Conservation (phyloP, 2,888 invertebrate species). For the Pedicia rivosa region DNA sequence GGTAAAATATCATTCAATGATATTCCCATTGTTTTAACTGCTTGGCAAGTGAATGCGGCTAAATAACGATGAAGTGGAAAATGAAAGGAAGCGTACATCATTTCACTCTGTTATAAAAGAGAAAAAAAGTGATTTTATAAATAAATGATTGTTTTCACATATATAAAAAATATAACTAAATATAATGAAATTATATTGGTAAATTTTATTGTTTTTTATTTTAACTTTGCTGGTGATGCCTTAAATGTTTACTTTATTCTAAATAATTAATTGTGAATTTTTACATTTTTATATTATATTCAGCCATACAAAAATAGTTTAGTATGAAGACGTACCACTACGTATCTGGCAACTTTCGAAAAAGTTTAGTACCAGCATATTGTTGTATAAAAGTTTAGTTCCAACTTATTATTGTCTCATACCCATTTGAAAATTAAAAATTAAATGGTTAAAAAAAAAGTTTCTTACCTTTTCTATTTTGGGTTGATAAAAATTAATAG, state of each 20-base stretch:
- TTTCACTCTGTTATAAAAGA: constrained; percentile 44
- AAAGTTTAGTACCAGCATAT: too few relatives aligned
- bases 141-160: background rate
- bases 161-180: background rate
- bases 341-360: too few relatives aligned
- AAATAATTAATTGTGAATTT: too few relatives aligned
- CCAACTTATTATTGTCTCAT: background rate
- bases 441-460: too few relatives aligned
- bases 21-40: constrained; percentile 63
- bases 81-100: constrained; percentile 87
- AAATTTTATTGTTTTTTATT: too few relatives aligned
- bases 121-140: constrained; percentile 7
- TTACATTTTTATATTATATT: too few relatives aligned
- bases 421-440: background rate
- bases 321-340: too few relatives aligned
- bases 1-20: constrained; percentile 66
- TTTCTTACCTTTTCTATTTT: constrained; percentile 40
- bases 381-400: too few relatives aligned
- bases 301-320: too few relatives aligned
- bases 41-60: constrained; percentile 73
- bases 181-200: too few relatives aligned
- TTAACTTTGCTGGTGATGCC: too few relatives aligned
- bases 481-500: constrained; percentile 56
- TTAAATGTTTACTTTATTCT: too few relatives aligned
- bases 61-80: constrained; percentile 92